phyloP scores from a whole-genome alignment of 2,797 vertebrate genomes.

The Crocodylus rhombifer region DNA sequence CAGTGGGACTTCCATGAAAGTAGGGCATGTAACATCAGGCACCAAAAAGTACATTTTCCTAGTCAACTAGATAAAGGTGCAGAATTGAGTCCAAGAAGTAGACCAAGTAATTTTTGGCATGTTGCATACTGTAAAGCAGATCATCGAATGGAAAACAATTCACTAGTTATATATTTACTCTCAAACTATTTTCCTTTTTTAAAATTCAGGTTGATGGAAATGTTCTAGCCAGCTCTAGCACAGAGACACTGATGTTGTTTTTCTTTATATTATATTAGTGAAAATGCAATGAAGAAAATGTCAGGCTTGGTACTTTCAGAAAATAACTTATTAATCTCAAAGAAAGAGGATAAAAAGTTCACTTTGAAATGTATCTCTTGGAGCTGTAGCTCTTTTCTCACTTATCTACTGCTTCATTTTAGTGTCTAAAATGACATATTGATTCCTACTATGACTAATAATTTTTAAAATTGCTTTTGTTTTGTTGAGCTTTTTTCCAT shows the following conservation, averaged over 20 bases:
- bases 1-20: not conserved
- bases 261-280: not conserved
- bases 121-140: not conserved
- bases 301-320: not conserved
- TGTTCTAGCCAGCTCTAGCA: rapidly evolving
- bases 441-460: not conserved
- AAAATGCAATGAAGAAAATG: not conserved
- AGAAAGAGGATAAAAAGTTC: not conserved
- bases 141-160: rapidly evolving
- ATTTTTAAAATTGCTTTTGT: not conserved
- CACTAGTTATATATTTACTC: not conserved
- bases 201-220: not conserved
- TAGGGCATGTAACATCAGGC: not conserved
- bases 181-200: rapidly evolving
- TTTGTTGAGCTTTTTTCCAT: not conserved
- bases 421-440: not conserved
- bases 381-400: not conserved
- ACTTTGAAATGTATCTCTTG: rapidly evolving
- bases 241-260: rapidly evolving
- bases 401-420: not conserved
- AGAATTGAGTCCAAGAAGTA: not conserved
- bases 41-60: too few species aligned
- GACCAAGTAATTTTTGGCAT: not conserved
- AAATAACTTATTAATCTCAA: not conserved
- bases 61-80: not conserved